Percentiles rank a stretch among this genome's conserved stretches.
phyloP scores from a whole-genome alignment of 2,888 invertebrate genomes.

The Drosophila nr. perissopoda region DNA sequence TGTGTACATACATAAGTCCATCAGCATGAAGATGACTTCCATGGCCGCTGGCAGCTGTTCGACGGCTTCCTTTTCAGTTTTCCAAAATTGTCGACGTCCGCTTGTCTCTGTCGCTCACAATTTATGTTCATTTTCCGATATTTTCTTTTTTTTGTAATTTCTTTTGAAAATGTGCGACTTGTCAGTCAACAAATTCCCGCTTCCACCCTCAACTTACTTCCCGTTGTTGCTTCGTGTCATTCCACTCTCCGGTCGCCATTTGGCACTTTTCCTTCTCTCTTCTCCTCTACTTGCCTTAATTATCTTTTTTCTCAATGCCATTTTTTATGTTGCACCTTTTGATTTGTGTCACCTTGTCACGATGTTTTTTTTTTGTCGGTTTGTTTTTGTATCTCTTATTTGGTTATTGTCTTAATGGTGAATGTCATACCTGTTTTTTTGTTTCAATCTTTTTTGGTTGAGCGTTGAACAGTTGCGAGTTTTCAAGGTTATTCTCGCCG shows the following conservation, averaged over 20 bases:
- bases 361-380: slow-evolving; percentile 12
- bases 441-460: slow-evolving; percentile 38
- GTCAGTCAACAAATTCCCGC: slow-evolving; percentile 72
- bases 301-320: slow-evolving; percentile 75
- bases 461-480: slow-evolving; percentile 37
- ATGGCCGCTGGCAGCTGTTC: slow-evolving; percentile 58
- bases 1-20: slow-evolving; percentile 37
- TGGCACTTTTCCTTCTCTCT: slow-evolving; percentile 39
- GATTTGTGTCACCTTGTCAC: slow-evolving; percentile 67
- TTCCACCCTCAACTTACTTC: slow-evolving; percentile 27
- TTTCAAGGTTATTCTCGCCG: slow-evolving; percentile 45
- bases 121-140: slow-evolving; percentile 72
- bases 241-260: slow-evolving; percentile 57
- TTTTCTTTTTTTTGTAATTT: slow-evolving; percentile 61
- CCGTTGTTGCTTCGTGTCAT: slow-evolving; percentile 54
- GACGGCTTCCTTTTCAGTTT: slow-evolving; percentile 46
- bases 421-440: slow-evolving; percentile 59
- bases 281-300: slow-evolving; percentile 60
- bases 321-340: slow-evolving; percentile 79
- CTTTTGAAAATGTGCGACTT: slow-evolving; percentile 81
- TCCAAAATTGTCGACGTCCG: slow-evolving; percentile 44
- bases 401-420: slow-evolving; percentile 18
- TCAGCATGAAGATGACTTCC: slow-evolving; percentile 38
- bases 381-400: slow-evolving; percentile 21
- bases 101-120: slow-evolving; percentile 48